These are phyloP conservation scores for Pherbina coryleti DNA, from an alignment of 2,888 invertebrate genomes.

Conservation along the genomic window DNA sequence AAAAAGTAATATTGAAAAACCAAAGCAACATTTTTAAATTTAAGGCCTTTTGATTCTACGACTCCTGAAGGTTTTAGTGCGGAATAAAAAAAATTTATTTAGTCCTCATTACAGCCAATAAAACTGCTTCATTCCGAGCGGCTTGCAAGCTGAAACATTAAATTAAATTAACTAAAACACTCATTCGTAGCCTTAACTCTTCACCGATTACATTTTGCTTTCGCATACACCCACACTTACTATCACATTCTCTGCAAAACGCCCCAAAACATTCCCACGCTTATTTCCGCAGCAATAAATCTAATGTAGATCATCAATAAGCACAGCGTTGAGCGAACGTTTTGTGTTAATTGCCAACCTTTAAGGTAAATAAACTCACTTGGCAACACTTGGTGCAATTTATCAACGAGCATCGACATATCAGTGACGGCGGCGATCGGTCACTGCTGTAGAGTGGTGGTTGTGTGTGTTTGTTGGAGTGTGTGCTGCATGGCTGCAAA, in stretches of 20 bases:
- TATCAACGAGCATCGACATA: conserved; percentile 1
- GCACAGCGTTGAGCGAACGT: neutral
- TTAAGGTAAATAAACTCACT: conserved; percentile 33
- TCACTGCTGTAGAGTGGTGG: neutral
- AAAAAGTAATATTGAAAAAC: too few species aligned
- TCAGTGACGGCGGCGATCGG: conserved; percentile 10
- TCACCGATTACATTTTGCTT: too few species aligned
- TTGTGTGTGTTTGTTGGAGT: neutral
- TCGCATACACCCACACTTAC: too few species aligned
- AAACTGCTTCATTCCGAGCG: too few species aligned
- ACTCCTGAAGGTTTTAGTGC: too few species aligned
- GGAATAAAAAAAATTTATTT: too few species aligned
- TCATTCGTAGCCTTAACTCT: too few species aligned
- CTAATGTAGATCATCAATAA: conserved; percentile 23
- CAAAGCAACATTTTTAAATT: too few species aligned
- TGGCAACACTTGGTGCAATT: conserved; percentile 11
- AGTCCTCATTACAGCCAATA: too few species aligned
- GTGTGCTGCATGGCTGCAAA: neutral
- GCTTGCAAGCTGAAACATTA: too few species aligned
- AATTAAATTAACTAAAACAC: too few species aligned
- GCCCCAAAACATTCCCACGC: conserved; percentile 22
- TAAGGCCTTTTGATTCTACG: too few species aligned
- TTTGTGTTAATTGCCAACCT: conserved; percentile 31
- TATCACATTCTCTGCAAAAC: neutral
- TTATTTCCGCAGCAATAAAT: conserved; percentile 15